Percentiles rank a stretch among this genome's conserved stretches.
These are phyloP conservation scores for Hylomyscus alleni DNA, from an alignment of 2,797 vertebrate genomes.

Conservation along the genomic window DNA sequence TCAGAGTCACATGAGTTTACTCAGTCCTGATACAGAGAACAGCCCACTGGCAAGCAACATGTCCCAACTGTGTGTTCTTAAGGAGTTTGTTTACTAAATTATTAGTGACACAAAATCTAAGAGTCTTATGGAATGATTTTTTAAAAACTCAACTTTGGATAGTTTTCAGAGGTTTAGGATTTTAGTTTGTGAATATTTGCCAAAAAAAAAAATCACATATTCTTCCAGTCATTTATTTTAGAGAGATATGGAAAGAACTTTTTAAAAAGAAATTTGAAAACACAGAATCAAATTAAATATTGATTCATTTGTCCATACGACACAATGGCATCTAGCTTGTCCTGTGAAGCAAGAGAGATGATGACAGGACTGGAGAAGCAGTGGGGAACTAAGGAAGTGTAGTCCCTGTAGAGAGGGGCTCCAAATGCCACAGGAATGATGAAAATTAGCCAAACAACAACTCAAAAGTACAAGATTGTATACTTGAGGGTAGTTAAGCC, in stretches of 20 bases:
- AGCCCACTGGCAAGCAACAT: background rate
- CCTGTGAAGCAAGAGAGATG: background rate
- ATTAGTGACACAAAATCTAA: background rate
- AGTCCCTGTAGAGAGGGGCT: background rate
- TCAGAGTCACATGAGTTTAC: background rate
- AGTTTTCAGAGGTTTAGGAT: background rate
- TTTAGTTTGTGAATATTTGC: constrained; percentile 30
- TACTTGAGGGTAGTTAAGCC: background rate
- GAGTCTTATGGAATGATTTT: background rate
- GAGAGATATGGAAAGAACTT: background rate
- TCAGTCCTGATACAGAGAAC: background rate
- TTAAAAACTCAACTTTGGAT: background rate
- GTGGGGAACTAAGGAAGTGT: too few relatives aligned
- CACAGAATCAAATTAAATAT: constrained; percentile 1
- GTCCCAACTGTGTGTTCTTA: background rate
- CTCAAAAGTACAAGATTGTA: background rate
- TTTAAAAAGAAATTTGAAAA: background rate
- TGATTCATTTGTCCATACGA: background rate
- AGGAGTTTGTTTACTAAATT: background rate
- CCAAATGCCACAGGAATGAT: background rate
- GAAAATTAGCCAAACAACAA: background rate
- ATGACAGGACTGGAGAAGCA: background rate
- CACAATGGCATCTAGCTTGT: background rate
- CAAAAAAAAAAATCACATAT: background rate
- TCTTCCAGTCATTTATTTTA: background rate